Evolutionary conservation across 2,113 vertebrate genomes (phyloP).

Genomic region (Entelurus aequoreus): DNA sequence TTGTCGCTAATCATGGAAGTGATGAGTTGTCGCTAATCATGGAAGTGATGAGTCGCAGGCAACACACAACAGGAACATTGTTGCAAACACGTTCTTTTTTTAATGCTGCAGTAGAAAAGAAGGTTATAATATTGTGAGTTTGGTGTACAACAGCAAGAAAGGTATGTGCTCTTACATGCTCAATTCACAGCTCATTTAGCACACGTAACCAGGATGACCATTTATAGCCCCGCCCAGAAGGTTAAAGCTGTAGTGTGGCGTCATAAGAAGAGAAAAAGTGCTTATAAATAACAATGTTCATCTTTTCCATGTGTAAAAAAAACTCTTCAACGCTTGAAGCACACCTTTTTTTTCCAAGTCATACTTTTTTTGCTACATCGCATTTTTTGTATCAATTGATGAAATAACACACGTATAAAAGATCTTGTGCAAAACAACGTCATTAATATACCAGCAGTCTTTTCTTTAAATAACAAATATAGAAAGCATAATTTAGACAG

Average conservation of each 20-base stretch:
- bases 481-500: slow-evolving; percentile 82
- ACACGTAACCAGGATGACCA: slow-evolving; percentile 97
- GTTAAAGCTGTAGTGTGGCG: slow-evolving; percentile 95
- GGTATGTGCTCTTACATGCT: slow-evolving; percentile 95
- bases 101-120: slow-evolving; percentile 99
- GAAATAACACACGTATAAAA: slow-evolving; percentile 82
- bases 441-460: slow-evolving; percentile 76
- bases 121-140: slow-evolving; percentile 97
- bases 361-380: slow-evolving; percentile 47
- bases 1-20: no score
- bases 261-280: slow-evolving; percentile 86
- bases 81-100: slow-evolving; percentile 87
- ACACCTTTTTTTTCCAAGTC: slow-evolving; percentile 58
- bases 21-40: no score
- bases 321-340: slow-evolving; percentile 98
- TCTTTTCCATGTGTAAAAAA: slow-evolving; percentile 79
- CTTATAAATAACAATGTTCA: slow-evolving; percentile 88
- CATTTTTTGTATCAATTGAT: slow-evolving; percentile 67
- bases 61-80: slow-evolving; percentile 61
- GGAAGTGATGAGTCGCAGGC: no score
- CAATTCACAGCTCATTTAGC: slow-evolving; percentile 81
- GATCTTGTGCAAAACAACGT: slow-evolving; percentile 95
- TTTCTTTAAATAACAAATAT: slow-evolving; percentile 81
- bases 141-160: slow-evolving; percentile 81
- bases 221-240: slow-evolving; percentile 83